Base-by-base conservation (phyloP, 2,113 vertebrate species). In the Bostrychus sinensis region DNA sequence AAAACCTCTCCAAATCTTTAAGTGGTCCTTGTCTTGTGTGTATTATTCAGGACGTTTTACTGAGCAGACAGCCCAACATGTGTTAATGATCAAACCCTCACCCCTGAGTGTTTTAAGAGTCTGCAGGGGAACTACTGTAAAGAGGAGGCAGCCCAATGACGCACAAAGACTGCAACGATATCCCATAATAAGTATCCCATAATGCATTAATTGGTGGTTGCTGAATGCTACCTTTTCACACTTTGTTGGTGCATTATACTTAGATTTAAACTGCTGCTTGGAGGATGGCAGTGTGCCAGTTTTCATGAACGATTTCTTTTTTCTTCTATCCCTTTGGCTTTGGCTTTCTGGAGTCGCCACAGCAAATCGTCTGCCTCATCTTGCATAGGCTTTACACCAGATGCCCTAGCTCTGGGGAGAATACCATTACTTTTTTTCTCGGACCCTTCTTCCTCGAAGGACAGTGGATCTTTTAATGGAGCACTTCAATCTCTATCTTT, bases 401-500 rank as follows among this genome's bases (percentile, higher is more conserved):
- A 32, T 7, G 5, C 13, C 14, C 37, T 13, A 38, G 37, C 14
- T 10, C 13, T 39, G 4, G 14, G 37, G 37, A 8, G 4, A 39
- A 39, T 57, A 38, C 3, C 19, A 25, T 38, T 32, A 0, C 39
- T 46, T 1, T 32, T 22, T 26, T 20, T 34, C 32, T 1, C 11
- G 32, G 41, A 11, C 9, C 2, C 1, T 2, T 25, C 19, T 0
- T 25, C 30, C 37, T 66, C 22, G 38, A 28, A 56, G 26, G 12
- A 28, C 42, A 57, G 50, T 42, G 0, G 3, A 4, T 23, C 17
- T 51, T 25, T 36, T 45, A 55, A 54, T 55, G 48, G 37, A 76
- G 36, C 32, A 26, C 69, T 74, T 51, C 9, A 46, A 53, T 26
- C 25, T 39, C 39, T 60, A 14, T 26, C 19, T 62, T 65, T 53